phyloP scores from a whole-genome alignment of 92 coral and sea anemone genomes.

The Siderastrea radians region DNA sequence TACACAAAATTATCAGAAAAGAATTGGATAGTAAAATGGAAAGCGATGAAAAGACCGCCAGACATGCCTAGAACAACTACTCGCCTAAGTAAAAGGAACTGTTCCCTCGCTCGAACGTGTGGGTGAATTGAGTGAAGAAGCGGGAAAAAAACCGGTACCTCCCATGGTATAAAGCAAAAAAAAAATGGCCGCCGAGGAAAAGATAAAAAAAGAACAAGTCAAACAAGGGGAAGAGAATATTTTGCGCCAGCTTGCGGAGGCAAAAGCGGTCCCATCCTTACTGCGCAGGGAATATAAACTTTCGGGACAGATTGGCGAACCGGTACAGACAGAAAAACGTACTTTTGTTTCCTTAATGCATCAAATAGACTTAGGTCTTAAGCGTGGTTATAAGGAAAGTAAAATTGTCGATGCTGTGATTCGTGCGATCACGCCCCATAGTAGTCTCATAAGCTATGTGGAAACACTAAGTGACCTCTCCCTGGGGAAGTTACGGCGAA shows the following conservation, averaged over 20 bases:
- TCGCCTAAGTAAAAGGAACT: constrained; percentile 19
- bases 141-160: neutral
- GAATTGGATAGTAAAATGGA: constrained; percentile 20
- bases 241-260: constrained; percentile 1
- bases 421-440: constrained; percentile 59
- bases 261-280: constrained; percentile 20
- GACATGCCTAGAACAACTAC: constrained; percentile 14
- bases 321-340: constrained; percentile 60
- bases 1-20: constrained; percentile 21
- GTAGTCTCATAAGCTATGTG: constrained; percentile 68
- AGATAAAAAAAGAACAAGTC: constrained; percentile 10
- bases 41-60: constrained; percentile 31
- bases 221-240: constrained; percentile 10
- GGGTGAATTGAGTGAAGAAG: neutral
- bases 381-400: constrained; percentile 51
- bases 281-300: constrained; percentile 59
- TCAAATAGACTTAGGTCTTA: constrained; percentile 69
- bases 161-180: neutral
- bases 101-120: constrained; percentile 17
- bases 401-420: constrained; percentile 62
- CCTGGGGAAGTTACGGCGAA: constrained; percentile 46
- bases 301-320: constrained; percentile 58
- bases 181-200: neutral
- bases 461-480: constrained; percentile 60
- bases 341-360: constrained; percentile 73